Conservation (phyloP, 1,140 invertebrate genomes). For the Triops longicaudatus region DNA sequence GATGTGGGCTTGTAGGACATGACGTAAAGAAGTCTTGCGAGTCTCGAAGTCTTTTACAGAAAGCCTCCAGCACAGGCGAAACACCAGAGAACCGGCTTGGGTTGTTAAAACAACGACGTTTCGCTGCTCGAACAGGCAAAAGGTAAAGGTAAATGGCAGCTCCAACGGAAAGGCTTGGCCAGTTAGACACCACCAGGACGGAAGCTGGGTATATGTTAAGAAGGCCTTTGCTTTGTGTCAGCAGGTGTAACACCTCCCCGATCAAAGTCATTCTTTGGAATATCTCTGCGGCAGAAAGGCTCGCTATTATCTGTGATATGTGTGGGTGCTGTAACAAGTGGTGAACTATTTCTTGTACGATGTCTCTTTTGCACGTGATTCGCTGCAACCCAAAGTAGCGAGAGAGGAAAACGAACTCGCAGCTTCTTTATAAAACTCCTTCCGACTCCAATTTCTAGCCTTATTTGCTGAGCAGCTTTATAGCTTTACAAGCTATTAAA, state of each 20-base stretch:
- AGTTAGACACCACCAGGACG: slow-evolving; percentile 14
- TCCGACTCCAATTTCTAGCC: background rate
- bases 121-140: background rate
- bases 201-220: slow-evolving; percentile 2
- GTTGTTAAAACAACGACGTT: background rate
- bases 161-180: slow-evolving; percentile 8
- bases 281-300: too few species aligned
- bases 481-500: background rate
- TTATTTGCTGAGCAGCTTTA: background rate
- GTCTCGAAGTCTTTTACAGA: background rate
- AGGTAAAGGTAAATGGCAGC: slow-evolving; percentile 4
- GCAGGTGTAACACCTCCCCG: background rate
- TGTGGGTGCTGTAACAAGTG: too few species aligned
- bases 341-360: background rate
- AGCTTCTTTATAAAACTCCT: background rate
- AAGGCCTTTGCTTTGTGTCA: background rate
- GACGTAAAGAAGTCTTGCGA: background rate
- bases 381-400: background rate
- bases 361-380: background rate
- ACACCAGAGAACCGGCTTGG: slow-evolving; percentile 5
- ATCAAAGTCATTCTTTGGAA: background rate
- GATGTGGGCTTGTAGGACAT: slow-evolving; percentile 10
- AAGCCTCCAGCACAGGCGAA: slow-evolving; percentile 10
- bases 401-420: background rate
- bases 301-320: too few species aligned